phyloP scores from a whole-genome alignment of 1,140 invertebrate species.

The Ceratina calcarata region DNA sequence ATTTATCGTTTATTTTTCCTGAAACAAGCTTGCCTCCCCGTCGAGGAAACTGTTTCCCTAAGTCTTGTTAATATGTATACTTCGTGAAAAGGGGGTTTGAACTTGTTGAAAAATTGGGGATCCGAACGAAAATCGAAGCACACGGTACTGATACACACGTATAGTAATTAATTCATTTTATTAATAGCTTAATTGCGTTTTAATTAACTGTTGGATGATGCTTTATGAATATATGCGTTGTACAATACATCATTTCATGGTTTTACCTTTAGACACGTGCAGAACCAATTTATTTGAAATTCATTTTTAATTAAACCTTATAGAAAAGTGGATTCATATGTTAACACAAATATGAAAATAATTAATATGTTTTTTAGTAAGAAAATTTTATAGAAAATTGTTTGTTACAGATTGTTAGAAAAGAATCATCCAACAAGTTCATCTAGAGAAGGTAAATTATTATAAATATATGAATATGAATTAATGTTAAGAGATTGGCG shows the following conservation, averaged over 20 bases:
- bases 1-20: constrained; percentile 18
- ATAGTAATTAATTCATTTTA: neutral
- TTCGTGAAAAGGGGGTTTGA: neutral
- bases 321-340: no score
- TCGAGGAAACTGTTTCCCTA: constrained; percentile 16
- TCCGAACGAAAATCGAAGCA: neutral
- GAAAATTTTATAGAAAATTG: neutral
- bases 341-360: no score
- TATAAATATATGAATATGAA: no score
- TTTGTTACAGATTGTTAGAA: neutral
- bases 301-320: neutral
- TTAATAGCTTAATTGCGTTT: neutral
- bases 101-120: neutral
- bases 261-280: neutral
- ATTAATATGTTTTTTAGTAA: no score
- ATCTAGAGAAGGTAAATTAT: no score
- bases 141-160: neutral
- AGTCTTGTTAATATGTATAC: constrained; percentile 18
- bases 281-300: neutral
- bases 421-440: constrained; percentile 4
- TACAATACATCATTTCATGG: neutral
- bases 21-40: neutral
- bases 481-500: neutral
- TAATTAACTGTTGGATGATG: constrained; percentile 3
- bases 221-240: neutral